phyloP scores from a whole-genome alignment of 2,113 vertebrate genomes.

The Burhinus bistriatus region DNA sequence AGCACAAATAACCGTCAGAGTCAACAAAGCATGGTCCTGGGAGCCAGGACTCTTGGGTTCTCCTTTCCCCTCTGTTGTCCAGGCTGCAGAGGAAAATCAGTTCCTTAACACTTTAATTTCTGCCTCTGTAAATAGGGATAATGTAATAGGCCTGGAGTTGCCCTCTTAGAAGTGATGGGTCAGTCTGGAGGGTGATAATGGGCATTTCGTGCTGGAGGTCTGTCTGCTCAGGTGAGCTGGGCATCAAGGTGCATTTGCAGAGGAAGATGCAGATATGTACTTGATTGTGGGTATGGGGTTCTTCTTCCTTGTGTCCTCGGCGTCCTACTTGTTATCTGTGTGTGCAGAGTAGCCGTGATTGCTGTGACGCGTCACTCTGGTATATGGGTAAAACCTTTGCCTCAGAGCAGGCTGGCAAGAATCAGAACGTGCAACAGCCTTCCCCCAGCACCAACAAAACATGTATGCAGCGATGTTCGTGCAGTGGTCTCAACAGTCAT shows the following conservation, averaged over 20 bases:
- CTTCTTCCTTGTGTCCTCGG: not conserved
- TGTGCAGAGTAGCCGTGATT: rapidly evolving
- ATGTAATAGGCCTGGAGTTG: not conserved
- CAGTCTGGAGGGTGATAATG: not conserved
- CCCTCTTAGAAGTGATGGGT: not conserved
- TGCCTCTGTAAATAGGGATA: not conserved
- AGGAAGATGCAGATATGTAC: not conserved
- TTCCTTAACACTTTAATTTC: not conserved
- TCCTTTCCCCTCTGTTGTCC: not conserved
- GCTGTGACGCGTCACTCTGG: rapidly evolving
- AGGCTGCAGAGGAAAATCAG: not conserved
- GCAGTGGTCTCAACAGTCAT: rapidly evolving
- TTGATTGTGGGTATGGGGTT: not conserved
- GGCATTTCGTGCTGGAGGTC: not conserved
- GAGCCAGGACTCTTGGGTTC: not conserved
- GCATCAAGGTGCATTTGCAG: not conserved
- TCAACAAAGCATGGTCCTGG: rapidly evolving
- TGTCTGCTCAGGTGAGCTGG: not conserved
- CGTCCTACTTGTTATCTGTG: not conserved
- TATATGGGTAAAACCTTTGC: not conserved
- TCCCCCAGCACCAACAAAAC: too few relatives aligned
- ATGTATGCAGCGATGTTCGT: rapidly evolving
- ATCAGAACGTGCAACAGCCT: not conserved
- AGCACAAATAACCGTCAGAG: not conserved
- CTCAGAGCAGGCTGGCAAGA: not conserved